Base-by-base conservation (phyloP, 2,113 vertebrate genomes). In the Platycercus adscitus region DNA sequence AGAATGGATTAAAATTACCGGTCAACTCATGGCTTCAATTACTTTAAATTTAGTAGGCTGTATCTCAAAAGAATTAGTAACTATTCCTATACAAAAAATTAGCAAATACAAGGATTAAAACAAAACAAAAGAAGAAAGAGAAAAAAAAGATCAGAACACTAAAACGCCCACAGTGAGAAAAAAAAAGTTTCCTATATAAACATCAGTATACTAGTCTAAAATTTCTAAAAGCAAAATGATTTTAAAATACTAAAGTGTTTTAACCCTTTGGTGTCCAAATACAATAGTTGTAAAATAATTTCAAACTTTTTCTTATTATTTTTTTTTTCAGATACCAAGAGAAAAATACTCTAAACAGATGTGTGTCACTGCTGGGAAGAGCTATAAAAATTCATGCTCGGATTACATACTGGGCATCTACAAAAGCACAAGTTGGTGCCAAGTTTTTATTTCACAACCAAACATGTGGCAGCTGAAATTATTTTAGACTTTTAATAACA, bases 251-350 rank as follows among this genome's bases (percentile, higher is more conserved):
- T 87, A 91, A 91, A 94, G 92, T 86, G 96, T 98, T 98, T 98
- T 98, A 98, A 98, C 98, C 98, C 98, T 98, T 98, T 98, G 98
- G 98, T 98, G 97, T 98, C 98, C 98, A 98, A 97, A 96, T 97
- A 96, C 58, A 92, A 31, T 94, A 93, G 81, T 35, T 82, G 87
- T 92, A 49, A 95, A 93, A 96, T 93, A 75, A 84, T 94, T 93
- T 91, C 37, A 80, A 89, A 39, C 53, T 7, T 39, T 44, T 96
- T 43, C 73, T 52, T 37, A 55, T 72, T 81, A 55, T 72, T 84
- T 52, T 11, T 47, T 52, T 37, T 61, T 96, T 41, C 76, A 96
- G 39, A 95, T 95, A 98, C 71, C 60, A 91, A 66, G 65, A 93
- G 65, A 86, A 96, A 96, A 97, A 78, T 52, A 95, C 50, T 93